These are phyloP conservation scores for Drosophila orena DNA, from an alignment of 1,140 invertebrate species.

Conservation along the genomic window DNA sequence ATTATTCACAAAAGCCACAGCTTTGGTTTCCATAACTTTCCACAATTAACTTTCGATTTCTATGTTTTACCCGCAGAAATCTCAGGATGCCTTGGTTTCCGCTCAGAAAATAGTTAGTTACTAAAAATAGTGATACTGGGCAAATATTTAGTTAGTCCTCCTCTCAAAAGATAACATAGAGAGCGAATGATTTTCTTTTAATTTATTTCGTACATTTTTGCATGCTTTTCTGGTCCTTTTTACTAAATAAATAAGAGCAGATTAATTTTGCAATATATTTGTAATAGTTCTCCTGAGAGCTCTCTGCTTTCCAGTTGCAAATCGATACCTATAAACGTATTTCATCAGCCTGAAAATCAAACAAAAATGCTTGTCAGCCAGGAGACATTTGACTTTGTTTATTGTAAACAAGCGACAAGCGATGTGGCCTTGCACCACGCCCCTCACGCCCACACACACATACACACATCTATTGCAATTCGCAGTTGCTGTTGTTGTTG, in stretches of 20 bases:
- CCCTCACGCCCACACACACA: background rate
- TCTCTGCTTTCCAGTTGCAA: background rate
- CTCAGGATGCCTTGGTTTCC: background rate
- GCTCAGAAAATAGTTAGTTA: too few species aligned
- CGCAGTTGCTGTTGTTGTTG: conserved; percentile 52
- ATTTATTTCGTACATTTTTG: too few species aligned
- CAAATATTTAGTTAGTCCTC: background rate
- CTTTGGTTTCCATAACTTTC: background rate
- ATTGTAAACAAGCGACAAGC: conserved; percentile 70
- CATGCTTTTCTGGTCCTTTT: background rate
- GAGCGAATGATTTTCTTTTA: too few species aligned
- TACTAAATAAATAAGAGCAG: background rate
- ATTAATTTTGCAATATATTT: background rate
- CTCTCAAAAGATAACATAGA: too few species aligned
- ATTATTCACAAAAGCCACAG: background rate
- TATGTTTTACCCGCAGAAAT: background rate
- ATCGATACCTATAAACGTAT: conserved; percentile 29
- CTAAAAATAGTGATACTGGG: background rate
- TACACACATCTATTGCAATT: conserved; percentile 66
- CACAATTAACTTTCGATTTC: background rate
- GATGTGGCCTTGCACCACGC: conserved; percentile 58
- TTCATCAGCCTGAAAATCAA: conserved; percentile 61
- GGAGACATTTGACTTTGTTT: conserved; percentile 79
- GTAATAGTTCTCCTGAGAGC: background rate
- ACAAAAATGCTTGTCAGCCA: conserved; percentile 63